Base-by-base conservation (phyloP, 1,140 invertebrate species). In the Nasonia longicornis region DNA sequence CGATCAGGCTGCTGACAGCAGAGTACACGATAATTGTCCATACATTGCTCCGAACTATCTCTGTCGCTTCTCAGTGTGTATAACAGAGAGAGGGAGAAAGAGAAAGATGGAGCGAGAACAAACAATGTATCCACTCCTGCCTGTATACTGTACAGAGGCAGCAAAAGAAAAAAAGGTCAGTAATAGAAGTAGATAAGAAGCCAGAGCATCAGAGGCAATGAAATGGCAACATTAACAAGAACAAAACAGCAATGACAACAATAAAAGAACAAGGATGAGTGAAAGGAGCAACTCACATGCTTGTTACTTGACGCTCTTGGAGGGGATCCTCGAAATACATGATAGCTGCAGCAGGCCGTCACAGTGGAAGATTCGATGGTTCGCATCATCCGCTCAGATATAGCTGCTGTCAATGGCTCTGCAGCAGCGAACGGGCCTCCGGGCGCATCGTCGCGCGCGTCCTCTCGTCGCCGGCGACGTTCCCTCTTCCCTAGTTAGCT, bases 261-360 rank as follows among this genome's bases (percentile, higher is more conserved):
- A 67, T 3, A 26, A 67, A 31, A 67, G 26, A 29, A 67, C 64
- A 66, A 22, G 64, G 64, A 66, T n/a, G n/a, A 29, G 31, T 35
- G 31, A 26, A 83, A 38, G 48, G 48, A 52, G 48, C 52, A 75
- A 87, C 88, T 82, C 83, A 89, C 88, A 89, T 89, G 83, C 84
- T 89, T 83, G 84, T 77, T 42, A 85, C 80, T 42, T 84, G 83
- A 85, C 86, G 84, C 64, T 87, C 87, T 67, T 83, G 83, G 73
- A 84, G 38, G 38, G 85, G 76, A 82, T 87, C 86, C 77, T 88
- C 86, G 74, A 78, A 86, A 82, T 85, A 83, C 85, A 88, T 35
- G 31, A 35, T 86, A 75, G 64, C 58, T 76, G 73, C 73, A 77
- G 66, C 48, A n/a, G 31, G 64, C 52, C 14, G 73, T 81, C 58